Evolutionary conservation across 1,140 invertebrate genomes (phyloP), one percentile per base, ranked within the genome.

Genomic region (Drosophila jambulina): DNA sequence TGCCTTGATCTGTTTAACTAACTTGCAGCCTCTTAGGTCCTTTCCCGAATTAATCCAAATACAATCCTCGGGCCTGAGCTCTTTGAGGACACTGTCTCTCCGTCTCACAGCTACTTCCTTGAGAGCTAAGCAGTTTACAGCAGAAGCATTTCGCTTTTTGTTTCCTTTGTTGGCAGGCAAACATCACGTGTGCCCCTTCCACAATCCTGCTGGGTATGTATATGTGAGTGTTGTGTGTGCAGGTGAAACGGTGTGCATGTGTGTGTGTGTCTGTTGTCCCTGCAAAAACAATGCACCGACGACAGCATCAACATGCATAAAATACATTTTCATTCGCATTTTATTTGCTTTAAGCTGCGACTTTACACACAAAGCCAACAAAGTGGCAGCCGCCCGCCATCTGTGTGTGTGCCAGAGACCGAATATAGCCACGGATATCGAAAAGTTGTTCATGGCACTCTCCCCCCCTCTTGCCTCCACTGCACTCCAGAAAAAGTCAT

Each of bases 331-430:
- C 85, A 84, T 84, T 80, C 80, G 69, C 85, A 87, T 88, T 87
- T 90, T 90, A 83, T 90, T 87, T 88, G 85, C 64, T 90, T 88
- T 87, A 83, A 87, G 83, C 83, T 87, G 84, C 80, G 76, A 87
- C 59, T 87, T 87, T 88, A 78, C 74, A 81, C 74, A 90, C 84
- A 90, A 78, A 88, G 85, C 78, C 84, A 88, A 88, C 85, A 88
- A 84, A 90, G 75, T 78, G 75, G 63, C 75, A 78, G 64, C 65
- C 63, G 57, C 43, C 56, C 21, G 64, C 36, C 65, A 48, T 59
- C 46, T 60, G 59, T 70, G 40, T 59, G 40, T 58, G 68, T 71
- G 63, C 46, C 34, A 53, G 60, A 46, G 67, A 70, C 80, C 84
- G 84, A 85, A 88, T 88, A 84, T 88, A 67, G 72, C 77, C 69